Evolutionary conservation across 2,888 invertebrate genomes (phyloP), one percentile per base, ranked within the genome.

Genomic region (Drosophila neonasuta): DNA sequence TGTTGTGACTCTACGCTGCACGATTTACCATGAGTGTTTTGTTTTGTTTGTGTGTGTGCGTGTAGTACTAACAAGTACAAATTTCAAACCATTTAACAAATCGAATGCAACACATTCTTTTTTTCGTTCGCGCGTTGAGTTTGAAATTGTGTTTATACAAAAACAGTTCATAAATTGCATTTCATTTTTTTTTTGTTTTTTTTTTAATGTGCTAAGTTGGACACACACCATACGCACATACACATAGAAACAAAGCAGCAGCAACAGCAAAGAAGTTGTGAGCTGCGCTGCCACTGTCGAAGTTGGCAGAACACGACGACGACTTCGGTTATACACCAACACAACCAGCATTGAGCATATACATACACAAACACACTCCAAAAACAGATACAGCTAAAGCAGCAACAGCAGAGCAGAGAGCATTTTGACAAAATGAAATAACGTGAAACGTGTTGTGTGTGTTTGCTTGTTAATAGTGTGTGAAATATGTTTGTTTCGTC

Each of bases 281-380:
- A 46, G 57, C 52, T 71, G 65, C 41, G 59, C 67, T 75, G 72
- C 51, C 44, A 9, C 59, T 36, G 58, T 36, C 45, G 63, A 64
- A 68, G 68, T 65, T 72, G 57, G 59, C 75, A 70, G 73, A 73
- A 73, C 73, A 41, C 39, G 55, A 55, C 55, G 42, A 34, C 44
- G 44, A 32, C 36, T 36, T 20, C 20, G 73, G 65, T 52, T 52
- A 74, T 73, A 73, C 75, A 74, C 77, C 74, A 75, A 75, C 64
- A 75, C 73, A 77, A 68, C 32, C 49, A 69, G 45, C 74, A 67
- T 76, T 77, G 66, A 42, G 77, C 77, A 62, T 72, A 77, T 62
- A 72, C 68, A 68, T 68, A 73, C 77, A 72, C 68, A 68, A 68
- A 72, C 76, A 71, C 66, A 69, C 44, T 55, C 52, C 52, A 32